Conservation (phyloP, 2,797 vertebrate species). For the Darevskia mixta region DNA sequence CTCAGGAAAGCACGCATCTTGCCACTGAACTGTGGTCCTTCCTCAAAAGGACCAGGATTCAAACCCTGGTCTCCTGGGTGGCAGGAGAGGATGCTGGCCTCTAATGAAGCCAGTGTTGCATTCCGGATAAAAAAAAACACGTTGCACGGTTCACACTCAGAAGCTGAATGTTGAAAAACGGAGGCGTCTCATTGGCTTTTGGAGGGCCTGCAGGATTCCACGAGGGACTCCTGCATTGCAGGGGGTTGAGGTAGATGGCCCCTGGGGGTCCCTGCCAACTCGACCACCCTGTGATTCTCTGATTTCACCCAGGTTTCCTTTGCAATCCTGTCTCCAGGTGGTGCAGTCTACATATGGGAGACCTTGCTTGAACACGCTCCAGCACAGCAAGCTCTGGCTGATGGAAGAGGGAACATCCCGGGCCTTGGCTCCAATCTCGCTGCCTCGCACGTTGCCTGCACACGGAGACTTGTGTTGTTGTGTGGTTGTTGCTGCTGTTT, state of each 20-base stretch:
- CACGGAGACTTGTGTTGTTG: conserved; percentile 4
- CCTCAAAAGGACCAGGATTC: background rate
- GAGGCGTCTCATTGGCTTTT: background rate
- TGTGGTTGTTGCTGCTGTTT: background rate
- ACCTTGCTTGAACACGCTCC: background rate
- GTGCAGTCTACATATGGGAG: too few species aligned
- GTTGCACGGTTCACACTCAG: background rate
- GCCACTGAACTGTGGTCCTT: background rate
- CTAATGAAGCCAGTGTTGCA: background rate
- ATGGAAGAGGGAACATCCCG: conserved; percentile 23
- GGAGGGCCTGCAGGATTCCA: background rate
- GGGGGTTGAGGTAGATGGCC: too few species aligned
- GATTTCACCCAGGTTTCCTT: background rate
- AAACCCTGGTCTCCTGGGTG: background rate
- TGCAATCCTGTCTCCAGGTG: background rate
- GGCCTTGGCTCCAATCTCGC: conserved; percentile 34
- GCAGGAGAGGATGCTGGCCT: background rate
- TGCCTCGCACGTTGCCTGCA: conserved; percentile 37
- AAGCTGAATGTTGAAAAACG: background rate
- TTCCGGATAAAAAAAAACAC: background rate
- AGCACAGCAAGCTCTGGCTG: background rate
- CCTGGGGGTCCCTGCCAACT: too few species aligned
- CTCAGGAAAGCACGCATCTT: too few species aligned
- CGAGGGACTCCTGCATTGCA: too few species aligned
- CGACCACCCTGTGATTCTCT: too few species aligned